phyloP scores from a whole-genome alignment of 1,140 invertebrate genomes.

The Bombus confusus region DNA sequence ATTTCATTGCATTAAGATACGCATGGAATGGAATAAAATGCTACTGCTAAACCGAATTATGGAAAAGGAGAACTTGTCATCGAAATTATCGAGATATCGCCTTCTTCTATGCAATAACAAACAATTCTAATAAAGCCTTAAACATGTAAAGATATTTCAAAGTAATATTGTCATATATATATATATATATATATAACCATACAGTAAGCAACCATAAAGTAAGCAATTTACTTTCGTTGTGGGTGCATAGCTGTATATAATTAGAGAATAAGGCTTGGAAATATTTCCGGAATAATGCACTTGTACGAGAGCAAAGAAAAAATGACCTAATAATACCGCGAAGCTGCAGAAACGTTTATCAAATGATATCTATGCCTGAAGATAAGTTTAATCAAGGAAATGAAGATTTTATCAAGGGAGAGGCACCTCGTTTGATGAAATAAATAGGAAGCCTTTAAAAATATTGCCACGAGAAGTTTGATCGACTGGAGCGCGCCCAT shows the following conservation, averaged over 20 bases:
- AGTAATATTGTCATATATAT: no score
- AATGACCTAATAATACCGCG: background rate
- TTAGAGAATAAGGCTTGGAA: no score
- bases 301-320: background rate
- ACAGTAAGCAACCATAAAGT: no score
- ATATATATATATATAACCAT: no score
- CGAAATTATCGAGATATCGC: no score
- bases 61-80: no score
- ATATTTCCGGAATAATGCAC: background rate
- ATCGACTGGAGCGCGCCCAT: background rate
- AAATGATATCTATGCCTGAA: background rate
- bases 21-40: background rate
- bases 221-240: no score
- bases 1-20: background rate
- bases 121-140: no score
- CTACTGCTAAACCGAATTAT: background rate
- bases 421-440: background rate
- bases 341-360: background rate
- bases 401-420: background rate
- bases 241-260: no score
- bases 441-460: slow-evolving; percentile 1
- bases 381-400: background rate
- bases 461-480: slow-evolving; percentile 1
- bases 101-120: background rate
- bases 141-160: no score